Base-by-base conservation (phyloP, 2,888 invertebrate genomes). In the Endomychus coccineus region DNA sequence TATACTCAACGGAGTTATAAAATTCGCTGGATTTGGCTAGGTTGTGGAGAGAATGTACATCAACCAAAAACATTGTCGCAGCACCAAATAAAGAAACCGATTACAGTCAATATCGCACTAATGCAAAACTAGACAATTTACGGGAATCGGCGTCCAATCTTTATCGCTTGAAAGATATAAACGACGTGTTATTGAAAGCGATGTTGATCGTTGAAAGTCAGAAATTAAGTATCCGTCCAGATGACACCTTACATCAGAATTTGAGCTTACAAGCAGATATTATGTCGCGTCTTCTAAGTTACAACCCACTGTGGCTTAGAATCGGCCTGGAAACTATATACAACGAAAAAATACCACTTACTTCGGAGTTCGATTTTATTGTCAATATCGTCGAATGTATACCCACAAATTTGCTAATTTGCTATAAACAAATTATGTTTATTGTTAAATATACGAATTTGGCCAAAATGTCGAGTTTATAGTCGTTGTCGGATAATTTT, bases 221-320 rank as follows among this genome's bases (percentile, higher is more conserved):
- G 39, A 71, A 81, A n/a, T 68, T 92, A 16, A 64, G 72, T 7
- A 78, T 92, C 19, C 71, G 91, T 37, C 70, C 71, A 15, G 92
- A 92, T 62, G 75, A 80, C 40, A 81, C 86, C 64, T 66, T 91
- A 4, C 86, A 89, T 59, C 73, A 84, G 32, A 89, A 94, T 66
- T 71, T 90, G 17, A 85, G 84, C 0, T 66, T 88, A 45, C 87
- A 90, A 60, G 80, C 84, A 42, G 70, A 74, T 33, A 77, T 92
- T 22, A 70, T 90, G 52, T 78, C 81, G 45, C 56, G 91, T 34
- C 65, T 92, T 16, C 66, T 91, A 9, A 83, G 81, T 39, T 94
- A 91, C 58, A 92, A 92, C 69, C 87, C 91, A 0, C 66, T 94
- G 1, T 94, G 92, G 92, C 68, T 94, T 34, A 73, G 91, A 32